Percentiles rank a stretch among this genome's conserved stretches.
Conservation (phyloP, 2,888 invertebrate species). For the Rhagonycha lutea region DNA sequence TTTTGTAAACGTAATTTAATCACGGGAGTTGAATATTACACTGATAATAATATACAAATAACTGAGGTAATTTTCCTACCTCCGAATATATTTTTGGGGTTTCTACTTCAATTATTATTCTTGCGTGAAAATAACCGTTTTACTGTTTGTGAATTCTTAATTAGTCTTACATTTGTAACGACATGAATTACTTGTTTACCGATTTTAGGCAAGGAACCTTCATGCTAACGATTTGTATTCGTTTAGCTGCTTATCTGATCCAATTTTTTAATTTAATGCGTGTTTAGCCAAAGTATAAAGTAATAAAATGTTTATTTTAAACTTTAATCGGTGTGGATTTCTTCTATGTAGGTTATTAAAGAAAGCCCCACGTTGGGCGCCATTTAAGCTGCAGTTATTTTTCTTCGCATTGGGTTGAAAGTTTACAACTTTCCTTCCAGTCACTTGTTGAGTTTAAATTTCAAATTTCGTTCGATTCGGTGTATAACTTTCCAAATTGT, state of each 20-base stretch:
- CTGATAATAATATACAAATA: background rate
- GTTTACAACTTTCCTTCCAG: too few species aligned
- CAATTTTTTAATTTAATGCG: background rate
- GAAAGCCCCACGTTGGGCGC: too few species aligned
- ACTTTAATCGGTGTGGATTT: background rate
- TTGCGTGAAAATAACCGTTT: constrained; percentile 18
- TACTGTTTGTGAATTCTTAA: constrained; percentile 16
- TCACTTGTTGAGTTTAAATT: too few species aligned
- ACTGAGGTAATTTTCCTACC: constrained; percentile 18
- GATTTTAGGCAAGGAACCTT: background rate
- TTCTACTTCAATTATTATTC: constrained; percentile 19
- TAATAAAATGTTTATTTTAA: background rate
- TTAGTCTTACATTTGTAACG: constrained; percentile 17
- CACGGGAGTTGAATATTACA: background rate
- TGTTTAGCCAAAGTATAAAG: background rate
- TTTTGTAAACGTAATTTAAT: constrained; percentile 18
- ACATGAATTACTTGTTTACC: background rate
- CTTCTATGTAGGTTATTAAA: too few species aligned
- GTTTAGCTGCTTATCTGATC: background rate
- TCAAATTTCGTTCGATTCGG: too few species aligned
- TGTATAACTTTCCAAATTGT: too few species aligned
- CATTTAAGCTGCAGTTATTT: too few species aligned
- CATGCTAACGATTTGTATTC: background rate
- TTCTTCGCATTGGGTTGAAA: too few species aligned
- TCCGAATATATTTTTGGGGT: constrained; percentile 14